Evolutionary conservation across 92 coral and sea anemone genomes (phyloP).

Genomic region (Paramuricea clavata): DNA sequence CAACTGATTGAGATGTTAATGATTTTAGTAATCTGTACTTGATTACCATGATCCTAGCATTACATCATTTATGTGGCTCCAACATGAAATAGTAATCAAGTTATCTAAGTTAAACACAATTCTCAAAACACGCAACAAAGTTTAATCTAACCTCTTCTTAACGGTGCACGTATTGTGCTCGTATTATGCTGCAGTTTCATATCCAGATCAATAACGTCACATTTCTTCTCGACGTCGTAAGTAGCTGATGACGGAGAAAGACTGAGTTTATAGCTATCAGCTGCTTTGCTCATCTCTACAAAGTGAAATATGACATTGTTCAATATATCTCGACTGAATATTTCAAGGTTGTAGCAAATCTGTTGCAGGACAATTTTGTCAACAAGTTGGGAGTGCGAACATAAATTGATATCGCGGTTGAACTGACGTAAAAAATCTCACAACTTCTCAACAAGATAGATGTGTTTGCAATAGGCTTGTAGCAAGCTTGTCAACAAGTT

Average conservation of each 20-base stretch:
- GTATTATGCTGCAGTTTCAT: constrained; percentile 11
- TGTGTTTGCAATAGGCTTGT: too few species aligned
- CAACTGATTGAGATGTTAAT: too few species aligned
- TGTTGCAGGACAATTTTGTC: too few species aligned
- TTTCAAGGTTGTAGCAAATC: background rate
- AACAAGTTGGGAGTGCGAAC: too few species aligned
- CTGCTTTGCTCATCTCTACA: constrained; percentile 12
- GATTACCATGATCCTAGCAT: too few species aligned
- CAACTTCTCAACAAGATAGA: too few species aligned
- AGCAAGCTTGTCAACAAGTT: too few species aligned
- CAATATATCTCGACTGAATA: background rate
- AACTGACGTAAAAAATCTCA: too few species aligned
- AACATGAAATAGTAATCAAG: too few species aligned
- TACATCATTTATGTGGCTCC: too few species aligned
- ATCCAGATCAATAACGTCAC: constrained; percentile 27
- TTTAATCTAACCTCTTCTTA: constrained; percentile 16
- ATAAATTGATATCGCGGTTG: too few species aligned
- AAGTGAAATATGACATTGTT: background rate
- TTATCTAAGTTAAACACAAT: background rate
- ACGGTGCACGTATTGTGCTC: background rate
- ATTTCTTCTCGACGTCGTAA: background rate
- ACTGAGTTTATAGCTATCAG: background rate
- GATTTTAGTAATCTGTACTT: too few species aligned
- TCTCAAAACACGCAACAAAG: background rate
- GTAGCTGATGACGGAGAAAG: constrained; percentile 10